Percentiles rank a stretch among this genome's conserved stretches.
phyloP scores from a whole-genome alignment of 1,140 invertebrate species.

The Araneus ventricosus region DNA sequence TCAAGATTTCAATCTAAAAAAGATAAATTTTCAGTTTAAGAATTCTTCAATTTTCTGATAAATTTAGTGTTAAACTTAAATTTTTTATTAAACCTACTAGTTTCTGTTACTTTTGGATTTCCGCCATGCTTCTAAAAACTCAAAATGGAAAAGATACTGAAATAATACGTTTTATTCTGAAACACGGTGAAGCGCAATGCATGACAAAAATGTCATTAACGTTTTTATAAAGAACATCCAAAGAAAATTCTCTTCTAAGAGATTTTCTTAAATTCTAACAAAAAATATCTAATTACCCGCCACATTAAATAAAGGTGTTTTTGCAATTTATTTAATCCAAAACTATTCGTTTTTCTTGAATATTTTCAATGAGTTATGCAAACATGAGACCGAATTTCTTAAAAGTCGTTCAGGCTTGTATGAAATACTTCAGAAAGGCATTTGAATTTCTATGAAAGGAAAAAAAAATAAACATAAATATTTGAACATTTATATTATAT shows the following conservation, averaged over 20 bases:
- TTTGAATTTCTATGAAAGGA: no score
- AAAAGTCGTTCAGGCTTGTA: no score
- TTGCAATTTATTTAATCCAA: neutral
- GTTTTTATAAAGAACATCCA: neutral
- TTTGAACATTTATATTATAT: no score
- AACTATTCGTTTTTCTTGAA: neutral
- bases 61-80: neutral
- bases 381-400: no score
- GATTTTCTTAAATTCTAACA: neutral
- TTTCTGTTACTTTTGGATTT: neutral
- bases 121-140: neutral
- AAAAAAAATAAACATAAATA: no score
- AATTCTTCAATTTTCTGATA: no score
- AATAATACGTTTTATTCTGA: no score
- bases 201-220: conserved; percentile 16
- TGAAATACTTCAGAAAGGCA: no score
- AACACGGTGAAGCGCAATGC: neutral
- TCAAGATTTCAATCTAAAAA: no score
- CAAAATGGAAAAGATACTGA: neutral
- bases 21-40: no score
- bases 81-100: neutral
- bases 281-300: neutral
- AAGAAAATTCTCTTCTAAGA: neutral
- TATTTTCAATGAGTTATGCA: neutral
- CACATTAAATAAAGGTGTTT: conserved; percentile 1